phyloP scores from a whole-genome alignment of 2,888 invertebrate genomes.

The Noctua janthina region DNA sequence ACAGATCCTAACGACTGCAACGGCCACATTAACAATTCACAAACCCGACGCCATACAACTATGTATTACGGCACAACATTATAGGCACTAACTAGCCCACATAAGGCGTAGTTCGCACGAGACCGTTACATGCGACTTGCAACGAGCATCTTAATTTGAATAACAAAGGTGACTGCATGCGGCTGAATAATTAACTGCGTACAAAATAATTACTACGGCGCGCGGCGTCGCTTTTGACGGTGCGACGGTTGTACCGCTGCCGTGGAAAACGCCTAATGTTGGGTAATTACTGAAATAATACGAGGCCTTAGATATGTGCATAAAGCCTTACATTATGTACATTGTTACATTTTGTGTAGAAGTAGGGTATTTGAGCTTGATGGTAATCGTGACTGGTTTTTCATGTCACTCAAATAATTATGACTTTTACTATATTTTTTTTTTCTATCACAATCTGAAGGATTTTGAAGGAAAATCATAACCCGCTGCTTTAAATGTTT shows the following conservation, averaged over 20 bases:
- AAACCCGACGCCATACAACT: conserved; percentile 22
- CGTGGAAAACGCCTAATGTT: conserved; percentile 50
- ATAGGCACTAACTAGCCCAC: conserved; percentile 59
- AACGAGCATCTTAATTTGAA: conserved; percentile 79
- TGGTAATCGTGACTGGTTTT: background rate
- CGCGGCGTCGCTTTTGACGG: conserved; percentile 60
- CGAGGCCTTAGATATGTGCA: conserved; percentile 3
- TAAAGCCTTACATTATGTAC: conserved; percentile 3
- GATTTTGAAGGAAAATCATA: background rate
- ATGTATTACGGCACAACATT: conserved; percentile 29
- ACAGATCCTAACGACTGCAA: background rate
- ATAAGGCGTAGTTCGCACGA: conserved; percentile 55
- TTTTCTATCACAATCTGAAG: background rate
- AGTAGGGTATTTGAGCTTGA: background rate
- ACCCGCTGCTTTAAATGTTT: background rate
- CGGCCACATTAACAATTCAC: conserved; percentile 29
- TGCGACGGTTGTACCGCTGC: conserved; percentile 39
- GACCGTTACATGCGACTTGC: conserved; percentile 62
- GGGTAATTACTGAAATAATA: conserved; percentile 51
- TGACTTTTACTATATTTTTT: background rate
- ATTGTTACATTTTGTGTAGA: background rate
- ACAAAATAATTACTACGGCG: conserved; percentile 71
- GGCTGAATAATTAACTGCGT: conserved; percentile 81
- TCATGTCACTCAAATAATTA: background rate
- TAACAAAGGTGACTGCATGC: conserved; percentile 84